These are phyloP conservation scores for Priocnemis perturbator DNA, from an alignment of 2,888 invertebrate species.

Conservation along the genomic window DNA sequence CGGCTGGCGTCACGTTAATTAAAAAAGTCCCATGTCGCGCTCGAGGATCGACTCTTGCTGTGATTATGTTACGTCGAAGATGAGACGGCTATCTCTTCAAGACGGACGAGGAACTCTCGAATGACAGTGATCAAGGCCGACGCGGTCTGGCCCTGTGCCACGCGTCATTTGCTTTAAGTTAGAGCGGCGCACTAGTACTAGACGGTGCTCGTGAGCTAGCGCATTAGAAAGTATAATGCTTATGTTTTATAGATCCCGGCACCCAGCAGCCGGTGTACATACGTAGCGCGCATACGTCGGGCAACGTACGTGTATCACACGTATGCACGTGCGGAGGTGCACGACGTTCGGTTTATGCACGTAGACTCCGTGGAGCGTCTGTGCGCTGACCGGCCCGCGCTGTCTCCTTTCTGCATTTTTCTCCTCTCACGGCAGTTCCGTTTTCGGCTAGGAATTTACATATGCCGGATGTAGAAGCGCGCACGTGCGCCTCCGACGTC, in stretches of 20 bases:
- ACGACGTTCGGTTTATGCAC: constrained; percentile 27
- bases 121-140: constrained; percentile 32
- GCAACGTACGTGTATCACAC: constrained; percentile 10
- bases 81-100: no score
- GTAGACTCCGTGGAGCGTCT: constrained; percentile 6
- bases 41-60: no score
- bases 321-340: background rate
- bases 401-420: constrained; percentile 23
- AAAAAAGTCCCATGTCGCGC: no score
- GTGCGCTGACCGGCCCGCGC: constrained; percentile 25
- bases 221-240: constrained; percentile 69
- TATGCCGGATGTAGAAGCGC: constrained; percentile 14
- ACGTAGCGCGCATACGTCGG: constrained; percentile 7
- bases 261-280: constrained; percentile 25
- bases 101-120: background rate
- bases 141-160: constrained; percentile 46
- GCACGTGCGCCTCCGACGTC: constrained; percentile 12
- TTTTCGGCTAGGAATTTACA: constrained; percentile 20
- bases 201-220: constrained; percentile 27
- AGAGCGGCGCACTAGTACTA: constrained; percentile 26
- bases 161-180: constrained; percentile 54
- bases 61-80: no score
- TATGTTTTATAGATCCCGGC: constrained; percentile 60
- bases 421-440: constrained; percentile 8
- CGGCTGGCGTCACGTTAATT: constrained; percentile 22